These are phyloP conservation scores for Uria aalge DNA, from an alignment of 2,113 vertebrate species.

Conservation along the genomic window DNA sequence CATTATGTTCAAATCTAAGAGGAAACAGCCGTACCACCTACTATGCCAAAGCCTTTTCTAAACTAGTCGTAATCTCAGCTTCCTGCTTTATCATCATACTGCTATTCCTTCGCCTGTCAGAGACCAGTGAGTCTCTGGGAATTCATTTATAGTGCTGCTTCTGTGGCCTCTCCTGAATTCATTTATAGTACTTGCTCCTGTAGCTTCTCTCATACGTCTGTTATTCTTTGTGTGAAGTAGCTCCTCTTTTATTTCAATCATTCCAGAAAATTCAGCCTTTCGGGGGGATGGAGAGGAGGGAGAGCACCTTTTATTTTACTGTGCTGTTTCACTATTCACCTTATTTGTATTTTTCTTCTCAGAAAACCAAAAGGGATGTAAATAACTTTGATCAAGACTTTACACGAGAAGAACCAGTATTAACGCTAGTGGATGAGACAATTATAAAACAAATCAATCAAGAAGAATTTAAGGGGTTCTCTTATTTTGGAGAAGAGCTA, in stretches of 20 bases:
- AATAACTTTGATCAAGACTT: slow-evolving; percentile 99
- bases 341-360: slow-evolving; percentile 69
- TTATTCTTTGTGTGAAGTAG: slow-evolving; percentile 65
- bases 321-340: slow-evolving; percentile 10
- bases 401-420: slow-evolving; percentile 94
- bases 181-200: slow-evolving; percentile 57
- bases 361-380: slow-evolving; percentile 99
- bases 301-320: not conserved
- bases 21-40: not conserved
- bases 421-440: slow-evolving; percentile 94
- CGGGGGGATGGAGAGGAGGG: not conserved
- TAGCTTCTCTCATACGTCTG: slow-evolving; percentile 68
- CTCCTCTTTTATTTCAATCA: slow-evolving; percentile 55
- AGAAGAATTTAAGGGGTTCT: slow-evolving; percentile 98
- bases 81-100: slow-evolving; percentile 73
- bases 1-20: not conserved
- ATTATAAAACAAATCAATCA: slow-evolving; percentile 99
- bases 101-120: slow-evolving; percentile 44
- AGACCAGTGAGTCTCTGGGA: not conserved
- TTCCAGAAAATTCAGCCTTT: slow-evolving; percentile 47
- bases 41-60: slow-evolving; percentile 17
- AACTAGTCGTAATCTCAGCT: slow-evolving; percentile 62
- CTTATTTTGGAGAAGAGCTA: slow-evolving; percentile 93
- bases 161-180: slow-evolving; percentile 59
- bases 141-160: slow-evolving; percentile 53